phyloP scores from a whole-genome alignment of 2,113 vertebrate genomes.

The Hydrochoerus hydrochaeris region DNA sequence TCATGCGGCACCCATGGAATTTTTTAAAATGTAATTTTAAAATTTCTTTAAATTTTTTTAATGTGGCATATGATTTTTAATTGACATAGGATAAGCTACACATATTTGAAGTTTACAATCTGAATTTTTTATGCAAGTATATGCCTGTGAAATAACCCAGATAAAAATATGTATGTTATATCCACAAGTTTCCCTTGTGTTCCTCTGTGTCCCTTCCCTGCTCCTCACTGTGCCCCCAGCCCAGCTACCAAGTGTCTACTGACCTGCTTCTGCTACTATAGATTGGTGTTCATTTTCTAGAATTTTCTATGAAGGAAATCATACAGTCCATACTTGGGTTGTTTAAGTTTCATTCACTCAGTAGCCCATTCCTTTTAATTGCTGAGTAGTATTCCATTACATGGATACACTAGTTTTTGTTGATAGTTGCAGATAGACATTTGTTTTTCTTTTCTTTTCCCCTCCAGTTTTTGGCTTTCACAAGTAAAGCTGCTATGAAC shows the following conservation, averaged over 20 bases:
- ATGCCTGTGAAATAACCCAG: background rate
- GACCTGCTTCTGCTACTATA: background rate
- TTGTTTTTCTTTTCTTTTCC: background rate
- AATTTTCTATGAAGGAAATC: background rate
- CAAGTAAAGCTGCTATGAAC: background rate
- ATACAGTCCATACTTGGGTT: background rate
- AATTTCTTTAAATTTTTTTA: constrained; percentile 24
- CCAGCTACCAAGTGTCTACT: background rate
- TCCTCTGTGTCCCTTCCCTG: background rate
- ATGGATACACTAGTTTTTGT: background rate
- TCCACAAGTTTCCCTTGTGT: background rate
- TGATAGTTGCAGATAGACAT: background rate
- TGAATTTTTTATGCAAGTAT: background rate
- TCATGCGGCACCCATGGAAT: background rate
- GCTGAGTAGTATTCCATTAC: background rate
- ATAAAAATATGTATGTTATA: background rate
- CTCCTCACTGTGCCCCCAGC: background rate
- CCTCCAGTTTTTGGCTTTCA: background rate
- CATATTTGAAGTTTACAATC: background rate
- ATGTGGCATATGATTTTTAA: background rate
- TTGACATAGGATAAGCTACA: background rate
- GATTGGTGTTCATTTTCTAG: background rate
- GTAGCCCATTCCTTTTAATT: background rate
- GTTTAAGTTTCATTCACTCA: background rate
- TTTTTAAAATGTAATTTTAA: background rate